These are phyloP conservation scores for Octomys mimax DNA, from an alignment of 2,797 vertebrate genomes.

Conservation along the genomic window DNA sequence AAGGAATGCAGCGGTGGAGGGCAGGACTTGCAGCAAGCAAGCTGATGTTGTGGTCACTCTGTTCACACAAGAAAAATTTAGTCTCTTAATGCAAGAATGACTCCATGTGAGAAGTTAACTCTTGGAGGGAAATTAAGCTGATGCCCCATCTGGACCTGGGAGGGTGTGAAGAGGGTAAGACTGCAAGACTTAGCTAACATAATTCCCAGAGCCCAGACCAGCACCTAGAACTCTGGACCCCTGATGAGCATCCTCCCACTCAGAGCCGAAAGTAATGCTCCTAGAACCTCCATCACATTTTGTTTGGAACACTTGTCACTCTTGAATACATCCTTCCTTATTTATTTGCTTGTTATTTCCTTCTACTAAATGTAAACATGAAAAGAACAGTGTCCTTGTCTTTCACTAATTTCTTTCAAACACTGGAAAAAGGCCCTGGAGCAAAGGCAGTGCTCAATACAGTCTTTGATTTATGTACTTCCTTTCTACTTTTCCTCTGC, in stretches of 20 bases:
- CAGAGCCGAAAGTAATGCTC: not conserved
- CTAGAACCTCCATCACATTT: not conserved
- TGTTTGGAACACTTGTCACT: not conserved
- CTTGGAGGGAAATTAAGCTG: not conserved
- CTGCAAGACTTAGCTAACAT: not conserved
- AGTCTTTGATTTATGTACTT: not conserved
- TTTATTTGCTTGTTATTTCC: not conserved
- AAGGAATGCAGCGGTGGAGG: not conserved
- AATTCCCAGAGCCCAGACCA: not conserved
- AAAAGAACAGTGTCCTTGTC: not conserved
- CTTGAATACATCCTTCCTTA: not conserved
- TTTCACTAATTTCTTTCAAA: not conserved
- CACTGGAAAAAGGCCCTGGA: not conserved
- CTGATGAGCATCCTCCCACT: not conserved
- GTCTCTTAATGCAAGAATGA: not conserved
- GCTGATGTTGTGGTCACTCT: not conserved
- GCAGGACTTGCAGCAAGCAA: not conserved
- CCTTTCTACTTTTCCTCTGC: not conserved
- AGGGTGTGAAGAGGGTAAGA: not conserved
- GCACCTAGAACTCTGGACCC: not conserved
- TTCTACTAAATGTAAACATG: constrained; percentile 1
- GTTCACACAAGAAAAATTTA: not conserved
- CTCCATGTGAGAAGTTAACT: not conserved
- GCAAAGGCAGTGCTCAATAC: not conserved
- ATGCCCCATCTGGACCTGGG: not conserved